Evolutionary conservation across 2,888 invertebrate species (phyloP).

Genomic region (Aelia acuminata): DNA sequence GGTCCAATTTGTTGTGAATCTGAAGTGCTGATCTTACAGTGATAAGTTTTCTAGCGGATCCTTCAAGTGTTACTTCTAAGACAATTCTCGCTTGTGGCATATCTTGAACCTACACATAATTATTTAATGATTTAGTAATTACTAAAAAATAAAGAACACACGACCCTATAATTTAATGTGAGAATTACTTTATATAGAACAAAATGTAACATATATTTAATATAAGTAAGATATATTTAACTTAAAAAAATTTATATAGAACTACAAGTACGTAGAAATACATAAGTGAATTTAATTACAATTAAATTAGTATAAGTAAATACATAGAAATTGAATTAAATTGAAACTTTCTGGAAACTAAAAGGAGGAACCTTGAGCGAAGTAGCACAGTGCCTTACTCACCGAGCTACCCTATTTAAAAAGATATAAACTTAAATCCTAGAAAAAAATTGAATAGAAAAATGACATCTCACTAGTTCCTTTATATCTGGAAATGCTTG

Average conservation of each 20-base stretch:
- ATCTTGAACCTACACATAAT: conserved; percentile 64
- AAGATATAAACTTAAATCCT: conserved; percentile 9
- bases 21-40: conserved; percentile 92
- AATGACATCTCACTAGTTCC: conserved; percentile 66
- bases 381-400: too few species aligned
- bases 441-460: too few species aligned
- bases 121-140: background rate
- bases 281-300: too few species aligned
- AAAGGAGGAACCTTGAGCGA: too few species aligned
- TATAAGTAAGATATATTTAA: too few species aligned
- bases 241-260: too few species aligned
- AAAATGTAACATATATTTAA: background rate
- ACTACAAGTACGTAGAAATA: too few species aligned
- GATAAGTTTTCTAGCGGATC: conserved; percentile 93
- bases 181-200: background rate
- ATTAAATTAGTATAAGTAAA: too few species aligned
- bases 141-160: background rate
- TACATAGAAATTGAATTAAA: too few species aligned
- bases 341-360: too few species aligned
- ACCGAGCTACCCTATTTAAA: too few species aligned
- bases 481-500: conserved; percentile 72
- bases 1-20: conserved; percentile 82
- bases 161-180: background rate
- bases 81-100: conserved; percentile 82
- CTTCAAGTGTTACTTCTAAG: conserved; percentile 91